Evolutionary conservation across 2,888 invertebrate genomes (phyloP).

Genomic region (Agrochola lota): DNA sequence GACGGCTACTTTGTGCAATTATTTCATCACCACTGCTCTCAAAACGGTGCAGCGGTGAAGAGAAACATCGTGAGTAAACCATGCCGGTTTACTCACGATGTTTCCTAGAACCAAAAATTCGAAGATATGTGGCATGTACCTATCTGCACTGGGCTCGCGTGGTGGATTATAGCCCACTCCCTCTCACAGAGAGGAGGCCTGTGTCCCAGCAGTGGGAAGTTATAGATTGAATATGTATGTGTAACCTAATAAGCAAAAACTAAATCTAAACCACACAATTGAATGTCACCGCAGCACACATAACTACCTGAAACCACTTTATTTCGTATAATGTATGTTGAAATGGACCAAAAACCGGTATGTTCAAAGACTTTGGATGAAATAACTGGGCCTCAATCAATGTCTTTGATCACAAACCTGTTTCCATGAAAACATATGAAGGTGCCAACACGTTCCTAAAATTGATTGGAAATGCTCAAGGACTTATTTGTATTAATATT

Average conservation of each 20-base stretch:
- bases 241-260: neutral
- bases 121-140: no score
- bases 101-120: no score
- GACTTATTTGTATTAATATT: conserved; percentile 16
- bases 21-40: neutral
- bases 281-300: neutral
- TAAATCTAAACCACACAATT: neutral
- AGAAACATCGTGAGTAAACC: no score
- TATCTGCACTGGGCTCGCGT: no score
- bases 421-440: conserved; percentile 28
- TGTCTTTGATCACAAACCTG: conserved; percentile 40
- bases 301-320: conserved; percentile 42
- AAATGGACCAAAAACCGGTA: conserved; percentile 29
- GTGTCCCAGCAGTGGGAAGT: no score
- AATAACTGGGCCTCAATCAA: conserved; percentile 40
- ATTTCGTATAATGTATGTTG: conserved; percentile 39
- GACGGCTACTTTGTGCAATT: no score
- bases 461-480: conserved; percentile 31
- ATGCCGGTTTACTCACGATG: no score
- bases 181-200: no score
- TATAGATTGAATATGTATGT: no score
- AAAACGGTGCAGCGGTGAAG: no score
- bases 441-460: conserved; percentile 22
- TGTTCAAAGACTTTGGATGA: conserved; percentile 45
- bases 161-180: no score